phyloP scores from a whole-genome alignment of 2,113 vertebrate species.

The Oreotragus oreotragus region DNA sequence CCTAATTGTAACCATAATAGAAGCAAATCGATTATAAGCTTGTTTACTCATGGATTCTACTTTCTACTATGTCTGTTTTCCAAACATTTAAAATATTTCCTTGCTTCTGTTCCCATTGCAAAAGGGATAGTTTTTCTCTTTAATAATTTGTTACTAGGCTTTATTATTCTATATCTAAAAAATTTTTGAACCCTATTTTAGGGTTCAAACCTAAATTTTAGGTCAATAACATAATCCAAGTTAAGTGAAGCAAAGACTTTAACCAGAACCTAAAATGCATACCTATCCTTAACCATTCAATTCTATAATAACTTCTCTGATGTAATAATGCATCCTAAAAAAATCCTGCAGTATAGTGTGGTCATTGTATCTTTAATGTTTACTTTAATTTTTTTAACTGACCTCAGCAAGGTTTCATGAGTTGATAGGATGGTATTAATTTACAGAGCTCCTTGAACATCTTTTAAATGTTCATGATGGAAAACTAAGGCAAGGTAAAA shows the following conservation, averaged over 20 bases:
- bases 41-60: background rate
- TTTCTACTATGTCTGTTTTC: background rate
- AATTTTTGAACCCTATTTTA: background rate
- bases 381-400: background rate
- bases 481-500: background rate
- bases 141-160: background rate
- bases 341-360: background rate
- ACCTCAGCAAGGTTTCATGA: background rate
- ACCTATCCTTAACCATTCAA: background rate
- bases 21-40: background rate
- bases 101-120: background rate
- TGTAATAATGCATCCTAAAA: background rate
- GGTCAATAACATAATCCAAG: background rate
- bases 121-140: background rate
- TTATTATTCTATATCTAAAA: background rate
- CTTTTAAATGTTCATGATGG: background rate
- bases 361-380: background rate
- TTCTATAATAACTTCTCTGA: background rate
- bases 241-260: background rate
- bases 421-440: background rate
- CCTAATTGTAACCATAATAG: background rate
- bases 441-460: background rate
- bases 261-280: background rate
- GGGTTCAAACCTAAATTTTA: no score
- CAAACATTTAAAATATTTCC: background rate